phyloP scores from a whole-genome alignment of 2,888 invertebrate species.

The Andricus quercusramuli region DNA sequence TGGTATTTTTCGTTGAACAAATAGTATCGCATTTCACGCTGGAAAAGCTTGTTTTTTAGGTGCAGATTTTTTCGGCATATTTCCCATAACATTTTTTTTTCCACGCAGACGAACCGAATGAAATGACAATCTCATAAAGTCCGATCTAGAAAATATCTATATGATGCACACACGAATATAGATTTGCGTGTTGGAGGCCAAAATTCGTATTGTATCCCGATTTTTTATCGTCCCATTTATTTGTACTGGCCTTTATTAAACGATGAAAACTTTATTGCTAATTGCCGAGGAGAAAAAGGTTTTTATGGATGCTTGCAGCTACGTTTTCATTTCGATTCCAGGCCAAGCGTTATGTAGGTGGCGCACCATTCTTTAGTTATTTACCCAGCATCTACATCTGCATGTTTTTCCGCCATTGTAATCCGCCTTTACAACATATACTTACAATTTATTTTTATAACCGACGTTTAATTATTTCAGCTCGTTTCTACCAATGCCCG shows the following conservation, averaged over 20 bases:
- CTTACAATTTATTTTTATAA: conserved; percentile 39
- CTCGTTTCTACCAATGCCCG: conserved; percentile 37
- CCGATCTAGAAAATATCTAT: conserved; percentile 34
- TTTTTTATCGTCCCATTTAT: conserved; percentile 74
- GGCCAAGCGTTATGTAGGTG: conserved; percentile 50
- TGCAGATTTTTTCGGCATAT: conserved; percentile 45
- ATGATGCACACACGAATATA: conserved; percentile 19
- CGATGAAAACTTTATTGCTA: conserved; percentile 75
- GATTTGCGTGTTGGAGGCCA: conserved; percentile 25
- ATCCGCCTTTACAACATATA: conserved; percentile 27
- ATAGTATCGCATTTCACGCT: neutral
- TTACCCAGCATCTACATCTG: conserved; percentile 15
- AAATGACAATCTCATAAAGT: conserved; percentile 40
- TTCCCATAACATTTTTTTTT: conserved; percentile 38
- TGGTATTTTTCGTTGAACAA: neutral
- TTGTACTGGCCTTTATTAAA: conserved; percentile 73
- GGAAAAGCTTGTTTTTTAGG: conserved; percentile 6
- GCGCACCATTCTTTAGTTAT: conserved; percentile 23
- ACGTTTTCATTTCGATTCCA: conserved; percentile 70
- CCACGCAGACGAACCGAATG: conserved; percentile 26
- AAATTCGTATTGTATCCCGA: conserved; percentile 67
- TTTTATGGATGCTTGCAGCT: conserved; percentile 70
- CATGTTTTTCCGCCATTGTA: conserved; percentile 14
- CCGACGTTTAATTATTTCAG: conserved; percentile 37
- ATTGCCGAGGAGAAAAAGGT: conserved; percentile 72